Evolutionary conservation across 1,140 invertebrate genomes (phyloP), one percentile per base, ranked within the genome.

Genomic region (Acromyrmex heyeri): DNA sequence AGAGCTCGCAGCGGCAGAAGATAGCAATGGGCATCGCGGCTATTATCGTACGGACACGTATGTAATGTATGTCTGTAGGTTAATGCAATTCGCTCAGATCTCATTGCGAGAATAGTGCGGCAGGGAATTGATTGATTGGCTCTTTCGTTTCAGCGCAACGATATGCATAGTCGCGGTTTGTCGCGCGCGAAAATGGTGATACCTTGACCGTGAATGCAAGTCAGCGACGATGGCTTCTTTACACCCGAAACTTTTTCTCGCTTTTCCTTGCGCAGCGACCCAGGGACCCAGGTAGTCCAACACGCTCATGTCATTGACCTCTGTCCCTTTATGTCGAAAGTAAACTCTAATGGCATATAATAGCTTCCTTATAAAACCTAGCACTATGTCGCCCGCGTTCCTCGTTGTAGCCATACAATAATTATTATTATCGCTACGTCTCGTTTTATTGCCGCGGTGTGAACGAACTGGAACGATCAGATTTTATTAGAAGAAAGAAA

Each of bases 31-130:
- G 78, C 69, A 86, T 82, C 62, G 87, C 82, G 88, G 48, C 64
- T 88, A 91, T 91, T 90, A 89, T 76, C 79, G 86, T 90, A 91
- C 89, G 92, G 88, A 91, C 87, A 92, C 88, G 90, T 87, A 87
- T 85, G 90, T 91, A 93, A 95, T 94, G 90, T 95, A 93, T 95
- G 95, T 95, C 95, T 95, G 93, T 95, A 95, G 95, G 95, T 95
- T 95, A 95, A 95, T 95, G 94, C 92, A 94, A 95, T 95, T 94
- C 94, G 90, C 92, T 93, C 91, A 93, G 93, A 93, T 95, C 93
- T 94, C 94, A 93, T 94, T 94, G 94, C 89, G 91, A 89, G 92
- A 93, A 94, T 94, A 92, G 92, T 91, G 91, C 90, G 87, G 89
- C 89, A 90, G 89, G 82, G 91, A 93, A 95, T 95, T 94, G 94